Percentiles rank a stretch among this genome's conserved stretches.
These are phyloP conservation scores for Aphidoletes aphidimyza DNA, from an alignment of 2,888 invertebrate genomes.

Conservation along the genomic window DNA sequence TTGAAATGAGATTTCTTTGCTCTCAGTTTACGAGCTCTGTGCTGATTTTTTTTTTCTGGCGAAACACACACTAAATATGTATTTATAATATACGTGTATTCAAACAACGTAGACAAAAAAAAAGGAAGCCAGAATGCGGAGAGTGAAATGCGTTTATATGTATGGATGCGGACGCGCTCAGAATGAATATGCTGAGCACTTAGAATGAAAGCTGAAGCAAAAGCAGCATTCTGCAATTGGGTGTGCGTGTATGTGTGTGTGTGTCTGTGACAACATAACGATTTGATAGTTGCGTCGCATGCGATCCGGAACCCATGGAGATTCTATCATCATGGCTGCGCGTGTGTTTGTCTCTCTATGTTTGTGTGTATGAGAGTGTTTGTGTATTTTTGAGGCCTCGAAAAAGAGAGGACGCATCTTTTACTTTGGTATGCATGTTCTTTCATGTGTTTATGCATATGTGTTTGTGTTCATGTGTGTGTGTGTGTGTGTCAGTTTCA, in stretches of 20 bases:
- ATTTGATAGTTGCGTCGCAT: not conserved
- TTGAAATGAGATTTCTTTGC: no score
- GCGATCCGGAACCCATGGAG: constrained; percentile 19
- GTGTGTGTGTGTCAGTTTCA: not conserved
- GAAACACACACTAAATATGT: no score
- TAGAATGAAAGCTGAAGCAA: not conserved
- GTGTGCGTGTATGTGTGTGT: not conserved
- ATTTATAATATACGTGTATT: no score
- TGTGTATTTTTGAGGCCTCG: not conserved
- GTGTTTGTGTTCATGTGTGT: not conserved
- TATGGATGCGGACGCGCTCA: constrained; percentile 23
- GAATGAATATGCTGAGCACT: not conserved
- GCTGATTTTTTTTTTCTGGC: no score
- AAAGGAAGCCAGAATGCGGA: constrained; percentile 45
- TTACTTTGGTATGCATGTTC: not conserved
- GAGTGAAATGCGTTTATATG: constrained; percentile 31
- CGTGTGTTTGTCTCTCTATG: not conserved
- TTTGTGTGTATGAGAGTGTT: not conserved
- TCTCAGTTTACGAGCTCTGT: no score
- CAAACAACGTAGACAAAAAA: no score
- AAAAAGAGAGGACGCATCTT: constrained; percentile 13
- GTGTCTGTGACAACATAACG: not conserved
- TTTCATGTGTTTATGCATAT: not conserved
- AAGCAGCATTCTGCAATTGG: not conserved
- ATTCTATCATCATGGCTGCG: not conserved